A percentile compares a stretch with the other conserved stretches of the same genome.
phyloP scores from a whole-genome alignment of 2,888 invertebrate genomes.

The Cephus nigrinus region DNA sequence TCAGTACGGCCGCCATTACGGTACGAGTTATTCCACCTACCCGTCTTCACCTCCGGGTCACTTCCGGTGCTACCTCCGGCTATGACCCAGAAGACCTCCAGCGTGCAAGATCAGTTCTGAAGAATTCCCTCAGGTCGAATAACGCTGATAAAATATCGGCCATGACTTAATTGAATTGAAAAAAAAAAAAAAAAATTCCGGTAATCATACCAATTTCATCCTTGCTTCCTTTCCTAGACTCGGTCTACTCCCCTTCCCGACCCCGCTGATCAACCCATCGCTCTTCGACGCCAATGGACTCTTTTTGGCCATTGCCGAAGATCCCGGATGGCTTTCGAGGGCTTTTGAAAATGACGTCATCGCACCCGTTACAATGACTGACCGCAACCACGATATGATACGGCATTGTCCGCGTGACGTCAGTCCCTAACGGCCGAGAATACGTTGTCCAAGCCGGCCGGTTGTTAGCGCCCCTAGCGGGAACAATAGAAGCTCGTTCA shows the following conservation, averaged over 20 bases:
- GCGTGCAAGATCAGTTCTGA: neutral
- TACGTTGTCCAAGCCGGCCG: neutral
- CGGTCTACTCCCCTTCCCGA: neutral
- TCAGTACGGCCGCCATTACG: too few species aligned
- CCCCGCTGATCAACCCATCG: neutral
- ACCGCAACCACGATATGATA: neutral
- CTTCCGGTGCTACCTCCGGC: too few species aligned
- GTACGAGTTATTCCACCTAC: too few species aligned
- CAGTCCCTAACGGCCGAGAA: neutral
- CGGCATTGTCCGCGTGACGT: neutral
- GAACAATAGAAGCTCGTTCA: neutral
- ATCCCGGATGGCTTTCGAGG: neutral
- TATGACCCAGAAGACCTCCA: too few species aligned
- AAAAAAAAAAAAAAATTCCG: too few species aligned
- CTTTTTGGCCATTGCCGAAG: neutral
- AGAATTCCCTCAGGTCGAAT: neutral
- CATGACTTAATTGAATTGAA: neutral
- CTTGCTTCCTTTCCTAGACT: too few species aligned
- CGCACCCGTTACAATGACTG: neutral
- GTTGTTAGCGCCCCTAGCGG: neutral
- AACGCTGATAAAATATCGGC: neutral
- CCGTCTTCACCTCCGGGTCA: too few species aligned
- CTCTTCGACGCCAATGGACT: neutral
- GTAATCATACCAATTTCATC: too few species aligned
- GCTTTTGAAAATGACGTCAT: neutral